Evolutionary conservation across 2,888 invertebrate species (phyloP).

Genomic region (Alcis repandata): DNA sequence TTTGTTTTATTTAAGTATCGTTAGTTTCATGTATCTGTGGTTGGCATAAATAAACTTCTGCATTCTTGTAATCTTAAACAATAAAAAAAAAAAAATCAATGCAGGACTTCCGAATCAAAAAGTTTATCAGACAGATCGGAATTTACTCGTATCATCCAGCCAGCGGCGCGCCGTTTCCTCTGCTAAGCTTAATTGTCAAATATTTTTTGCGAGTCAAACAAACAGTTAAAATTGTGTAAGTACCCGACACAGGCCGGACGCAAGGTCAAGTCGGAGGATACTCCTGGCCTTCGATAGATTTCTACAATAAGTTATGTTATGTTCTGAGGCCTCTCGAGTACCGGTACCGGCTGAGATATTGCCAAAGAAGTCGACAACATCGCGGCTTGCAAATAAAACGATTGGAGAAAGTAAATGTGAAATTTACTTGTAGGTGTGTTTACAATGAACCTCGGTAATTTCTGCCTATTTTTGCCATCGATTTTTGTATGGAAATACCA

Average conservation of each 20-base stretch:
- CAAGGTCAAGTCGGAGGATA: conserved; percentile 54
- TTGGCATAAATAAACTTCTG: background rate
- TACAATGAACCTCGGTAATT: conserved; percentile 43
- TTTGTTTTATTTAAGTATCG: too few species aligned
- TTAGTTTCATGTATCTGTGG: too few species aligned
- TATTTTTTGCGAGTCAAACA: conserved; percentile 49
- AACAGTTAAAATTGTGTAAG: conserved; percentile 55
- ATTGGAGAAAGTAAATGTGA: conserved; percentile 76
- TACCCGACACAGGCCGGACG: conserved; percentile 40
- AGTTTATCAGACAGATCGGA: conserved; percentile 3
- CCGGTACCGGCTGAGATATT: conserved; percentile 5
- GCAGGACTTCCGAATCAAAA: background rate
- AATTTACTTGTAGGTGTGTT: conserved; percentile 59
- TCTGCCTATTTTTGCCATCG: background rate
- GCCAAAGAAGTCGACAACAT: conserved; percentile 46
- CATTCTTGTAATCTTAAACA: too few species aligned
- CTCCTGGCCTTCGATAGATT: conserved; percentile 49
- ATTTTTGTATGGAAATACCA: background rate
- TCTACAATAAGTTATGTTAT: background rate
- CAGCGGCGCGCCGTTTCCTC: conserved; percentile 5
- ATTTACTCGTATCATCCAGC: conserved; percentile 8
- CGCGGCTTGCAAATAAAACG: conserved; percentile 63
- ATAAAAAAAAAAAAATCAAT: too few species aligned
- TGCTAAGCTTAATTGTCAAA: conserved; percentile 15
- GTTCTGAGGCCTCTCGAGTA: conserved; percentile 30